Evolutionary conservation across 1,140 invertebrate species (phyloP).

Genomic region (Idris sp.): DNA sequence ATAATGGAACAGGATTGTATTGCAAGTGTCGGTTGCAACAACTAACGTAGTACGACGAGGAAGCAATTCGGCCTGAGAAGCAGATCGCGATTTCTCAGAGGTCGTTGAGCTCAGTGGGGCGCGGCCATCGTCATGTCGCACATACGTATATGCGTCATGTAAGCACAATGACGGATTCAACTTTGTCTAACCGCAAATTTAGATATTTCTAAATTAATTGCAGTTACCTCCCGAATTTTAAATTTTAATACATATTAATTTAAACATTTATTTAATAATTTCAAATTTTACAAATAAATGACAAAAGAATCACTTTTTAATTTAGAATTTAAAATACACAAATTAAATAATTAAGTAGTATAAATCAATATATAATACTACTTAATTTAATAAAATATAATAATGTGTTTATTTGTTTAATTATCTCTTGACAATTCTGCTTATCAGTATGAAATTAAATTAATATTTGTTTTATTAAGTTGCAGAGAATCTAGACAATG

Average conservation of each 20-base stretch:
- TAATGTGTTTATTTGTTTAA: too few relatives aligned
- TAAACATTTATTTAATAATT: too few relatives aligned
- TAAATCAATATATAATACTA: too few relatives aligned
- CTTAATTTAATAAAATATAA: too few relatives aligned
- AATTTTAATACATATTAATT: too few relatives aligned
- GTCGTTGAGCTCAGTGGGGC: constrained; percentile 73
- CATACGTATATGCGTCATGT: constrained; percentile 64
- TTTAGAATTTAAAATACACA: too few relatives aligned
- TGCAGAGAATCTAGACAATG: background rate
- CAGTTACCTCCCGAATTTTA: constrained; percentile 1
- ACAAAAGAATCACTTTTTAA: too few relatives aligned
- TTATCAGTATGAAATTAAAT: background rate
- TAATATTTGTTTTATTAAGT: background rate
- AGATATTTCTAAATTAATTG: constrained; percentile 20
- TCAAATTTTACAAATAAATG: too few relatives aligned
- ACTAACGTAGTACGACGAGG: constrained; percentile 29
- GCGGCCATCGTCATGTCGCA: constrained; percentile 70
- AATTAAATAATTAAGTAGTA: too few relatives aligned
- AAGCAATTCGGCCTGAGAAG: constrained; percentile 57
- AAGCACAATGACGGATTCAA: constrained; percentile 58
- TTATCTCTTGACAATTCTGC: too few relatives aligned
- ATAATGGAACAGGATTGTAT: constrained; percentile 37
- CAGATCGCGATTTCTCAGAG: constrained; percentile 70
- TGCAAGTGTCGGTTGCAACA: constrained; percentile 17
- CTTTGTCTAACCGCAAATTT: constrained; percentile 24